A percentile compares a stretch with the other conserved stretches of the same genome.
phyloP scores from a whole-genome alignment of 2,888 invertebrate species.

The Drosophila pegasa region DNA sequence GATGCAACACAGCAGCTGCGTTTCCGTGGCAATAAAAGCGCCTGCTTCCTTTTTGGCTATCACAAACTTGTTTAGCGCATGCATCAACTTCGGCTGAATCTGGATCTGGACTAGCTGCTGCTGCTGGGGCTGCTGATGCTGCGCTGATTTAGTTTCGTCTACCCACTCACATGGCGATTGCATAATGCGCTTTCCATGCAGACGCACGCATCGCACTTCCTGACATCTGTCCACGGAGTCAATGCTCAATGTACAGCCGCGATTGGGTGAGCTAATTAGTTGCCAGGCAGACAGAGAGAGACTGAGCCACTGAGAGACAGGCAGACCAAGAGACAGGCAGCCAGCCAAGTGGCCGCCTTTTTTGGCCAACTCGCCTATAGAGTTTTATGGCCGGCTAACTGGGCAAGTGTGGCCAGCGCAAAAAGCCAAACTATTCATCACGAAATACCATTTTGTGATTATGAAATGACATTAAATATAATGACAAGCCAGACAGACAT shows the following conservation, averaged over 20 bases:
- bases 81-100: conserved; percentile 9
- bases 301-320: conserved; percentile 5
- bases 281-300: conserved; percentile 22
- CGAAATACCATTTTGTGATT: conserved; percentile 38
- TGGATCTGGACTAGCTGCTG: conserved; percentile 3
- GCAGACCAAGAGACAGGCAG: conserved; percentile 10
- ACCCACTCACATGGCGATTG: conserved; percentile 45
- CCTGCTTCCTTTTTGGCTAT: conserved; percentile 45
- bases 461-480: conserved; percentile 46
- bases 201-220: conserved; percentile 66
- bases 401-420: background rate
- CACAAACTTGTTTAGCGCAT: conserved; percentile 38
- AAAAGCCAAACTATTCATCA: conserved; percentile 34
- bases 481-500: conserved; percentile 31
- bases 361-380: conserved; percentile 26
- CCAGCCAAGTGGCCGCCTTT: conserved; percentile 39
- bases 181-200: conserved; percentile 55
- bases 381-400: conserved; percentile 18
- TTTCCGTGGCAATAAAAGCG: conserved; percentile 69
- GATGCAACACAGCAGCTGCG: conserved; percentile 48
- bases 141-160: conserved; percentile 74
- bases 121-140: conserved; percentile 1
- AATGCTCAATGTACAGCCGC: conserved; percentile 12
- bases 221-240: conserved; percentile 32
- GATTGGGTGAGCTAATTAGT: conserved; percentile 42